A percentile compares a stretch with the other conserved stretches of the same genome.
phyloP scores from a whole-genome alignment of 53 echinoderm and acorn worm genomes.

The Pentamera pediparva region DNA sequence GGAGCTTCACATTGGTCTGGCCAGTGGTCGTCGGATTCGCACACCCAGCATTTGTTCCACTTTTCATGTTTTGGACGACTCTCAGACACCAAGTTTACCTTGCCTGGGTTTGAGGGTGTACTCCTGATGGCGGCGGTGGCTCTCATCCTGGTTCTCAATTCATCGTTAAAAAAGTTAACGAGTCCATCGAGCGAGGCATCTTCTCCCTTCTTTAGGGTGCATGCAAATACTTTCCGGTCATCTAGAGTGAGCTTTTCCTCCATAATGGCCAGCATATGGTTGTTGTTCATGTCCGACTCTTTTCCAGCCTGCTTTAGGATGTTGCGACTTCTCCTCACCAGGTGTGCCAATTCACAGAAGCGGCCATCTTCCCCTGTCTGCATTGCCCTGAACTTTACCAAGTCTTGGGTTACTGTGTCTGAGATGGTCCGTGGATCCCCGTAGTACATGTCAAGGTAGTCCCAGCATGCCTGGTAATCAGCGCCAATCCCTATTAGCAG shows the following conservation, averaged over 20 bases:
- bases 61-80: not conserved
- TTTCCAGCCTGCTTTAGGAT: conserved; percentile 38
- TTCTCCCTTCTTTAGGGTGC: conserved; percentile 15
- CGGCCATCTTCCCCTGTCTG: conserved; percentile 43
- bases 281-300: conserved; percentile 25
- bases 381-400: conserved; percentile 46
- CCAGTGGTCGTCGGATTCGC: conserved; percentile 46
- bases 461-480: conserved; percentile 38
- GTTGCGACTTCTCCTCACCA: conserved; percentile 49
- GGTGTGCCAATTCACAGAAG: conserved; percentile 55
- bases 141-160: conserved; percentile 34
- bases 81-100: not conserved
- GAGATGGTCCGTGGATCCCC: conserved; percentile 54
- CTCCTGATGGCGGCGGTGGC: conserved; percentile 37
- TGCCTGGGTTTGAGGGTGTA: not conserved
- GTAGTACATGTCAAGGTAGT: conserved; percentile 35
- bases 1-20: conserved; percentile 47
- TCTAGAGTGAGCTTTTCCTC: conserved; percentile 29
- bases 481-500: conserved; percentile 43
- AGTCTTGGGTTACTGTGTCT: conserved; percentile 47
- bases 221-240: conserved; percentile 34
- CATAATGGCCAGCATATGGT: conserved; percentile 34
- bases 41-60: conserved; percentile 49
- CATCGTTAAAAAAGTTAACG: not conserved
- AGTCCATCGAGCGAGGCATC: conserved; percentile 23